phyloP scores from a whole-genome alignment of 2,797 vertebrate species.

The Gallirallus australis region DNA sequence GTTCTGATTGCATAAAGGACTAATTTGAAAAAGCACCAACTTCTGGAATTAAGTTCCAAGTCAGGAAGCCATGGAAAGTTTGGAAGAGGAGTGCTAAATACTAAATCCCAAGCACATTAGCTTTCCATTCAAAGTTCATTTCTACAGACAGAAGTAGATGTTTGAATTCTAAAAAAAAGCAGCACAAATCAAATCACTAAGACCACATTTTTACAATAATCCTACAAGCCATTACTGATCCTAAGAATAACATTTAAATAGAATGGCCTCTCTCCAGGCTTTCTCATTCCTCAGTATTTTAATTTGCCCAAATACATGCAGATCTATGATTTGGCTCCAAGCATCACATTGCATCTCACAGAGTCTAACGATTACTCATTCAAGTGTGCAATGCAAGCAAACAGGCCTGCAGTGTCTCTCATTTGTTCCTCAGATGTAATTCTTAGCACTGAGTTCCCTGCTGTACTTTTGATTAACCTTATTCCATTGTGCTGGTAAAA shows the following conservation, averaged over 20 bases:
- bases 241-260: background rate
- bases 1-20: background rate
- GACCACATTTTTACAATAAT: background rate
- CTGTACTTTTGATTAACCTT: constrained; percentile 15
- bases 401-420: background rate
- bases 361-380: background rate
- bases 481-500: background rate
- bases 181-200: background rate
- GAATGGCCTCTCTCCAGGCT: background rate
- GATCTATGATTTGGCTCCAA: background rate
- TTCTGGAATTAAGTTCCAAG: background rate
- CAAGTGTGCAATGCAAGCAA: background rate
- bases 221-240: background rate
- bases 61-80: background rate
- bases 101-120: background rate
- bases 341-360: background rate
- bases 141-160: background rate
- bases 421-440: background rate
- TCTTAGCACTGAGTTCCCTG: background rate
- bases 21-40: background rate
- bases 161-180: background rate
- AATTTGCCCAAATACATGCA: background rate
- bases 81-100: background rate
- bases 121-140: background rate
- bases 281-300: constrained; percentile 16